phyloP scores from a whole-genome alignment of 2,888 invertebrate genomes.

The Anthoptus insignis region DNA sequence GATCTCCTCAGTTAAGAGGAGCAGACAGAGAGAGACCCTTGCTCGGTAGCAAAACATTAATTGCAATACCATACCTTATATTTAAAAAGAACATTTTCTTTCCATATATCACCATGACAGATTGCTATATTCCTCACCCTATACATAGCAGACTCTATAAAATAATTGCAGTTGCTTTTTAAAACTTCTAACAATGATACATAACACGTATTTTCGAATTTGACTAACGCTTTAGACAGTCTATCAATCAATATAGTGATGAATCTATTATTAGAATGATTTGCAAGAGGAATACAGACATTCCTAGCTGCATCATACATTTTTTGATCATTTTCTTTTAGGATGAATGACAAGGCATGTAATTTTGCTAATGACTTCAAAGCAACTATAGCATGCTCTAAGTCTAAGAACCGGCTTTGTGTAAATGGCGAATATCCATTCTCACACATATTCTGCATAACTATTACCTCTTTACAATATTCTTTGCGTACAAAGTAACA shows the following conservation, averaged over 20 bases:
- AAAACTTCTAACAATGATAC: constrained; percentile 58
- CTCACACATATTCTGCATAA: constrained; percentile 69
- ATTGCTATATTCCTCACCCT: constrained; percentile 62
- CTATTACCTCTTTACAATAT: constrained; percentile 71
- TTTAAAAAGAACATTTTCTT: constrained; percentile 77
- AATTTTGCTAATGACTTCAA: constrained; percentile 68
- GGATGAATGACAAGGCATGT: constrained; percentile 73
- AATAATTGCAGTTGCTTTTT: constrained; percentile 57
- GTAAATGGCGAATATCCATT: constrained; percentile 65
- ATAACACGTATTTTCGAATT: constrained; percentile 63
- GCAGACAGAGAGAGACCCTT: no score
- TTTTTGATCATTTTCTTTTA: constrained; percentile 56
- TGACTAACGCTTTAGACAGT: constrained; percentile 65
- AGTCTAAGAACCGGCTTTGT: constrained; percentile 62
- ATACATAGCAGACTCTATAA: constrained; percentile 56
- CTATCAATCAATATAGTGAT: constrained; percentile 70
- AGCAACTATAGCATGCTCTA: constrained; percentile 65
- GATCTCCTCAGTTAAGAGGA: no score
- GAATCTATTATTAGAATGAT: constrained; percentile 64
- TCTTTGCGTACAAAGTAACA: constrained; percentile 66
- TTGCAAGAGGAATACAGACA: constrained; percentile 67
- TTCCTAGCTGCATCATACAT: constrained; percentile 58
- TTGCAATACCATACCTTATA: constrained; percentile 66
- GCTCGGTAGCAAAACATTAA: no score
- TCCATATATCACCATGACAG: constrained; percentile 82